These are phyloP conservation scores for Cydia splendana DNA, from an alignment of 1,140 invertebrate genomes.

Conservation along the genomic window DNA sequence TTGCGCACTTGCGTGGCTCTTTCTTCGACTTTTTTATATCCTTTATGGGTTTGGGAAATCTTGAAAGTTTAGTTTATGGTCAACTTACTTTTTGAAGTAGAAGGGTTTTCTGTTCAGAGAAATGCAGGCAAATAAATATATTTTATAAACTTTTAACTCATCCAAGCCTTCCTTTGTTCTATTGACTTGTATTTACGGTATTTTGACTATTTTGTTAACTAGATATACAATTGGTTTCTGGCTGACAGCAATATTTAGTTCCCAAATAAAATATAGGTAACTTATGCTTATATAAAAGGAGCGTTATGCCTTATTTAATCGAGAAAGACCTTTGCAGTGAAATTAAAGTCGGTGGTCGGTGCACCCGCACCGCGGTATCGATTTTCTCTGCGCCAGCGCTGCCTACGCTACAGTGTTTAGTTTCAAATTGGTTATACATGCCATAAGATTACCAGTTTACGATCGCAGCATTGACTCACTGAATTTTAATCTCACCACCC, in stretches of 20 bases:
- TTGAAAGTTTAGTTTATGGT: neutral
- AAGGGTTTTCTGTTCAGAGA: neutral
- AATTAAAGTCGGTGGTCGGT: slow-evolving; percentile 1
- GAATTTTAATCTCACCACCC: slow-evolving; percentile 32
- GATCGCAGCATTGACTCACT: slow-evolving; percentile 36
- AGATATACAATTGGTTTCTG: no score
- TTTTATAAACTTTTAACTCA: neutral
- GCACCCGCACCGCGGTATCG: slow-evolving; percentile 5
- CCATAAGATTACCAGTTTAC: slow-evolving; percentile 51
- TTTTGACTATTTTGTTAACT: neutral
- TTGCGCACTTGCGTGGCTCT: neutral
- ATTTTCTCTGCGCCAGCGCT: slow-evolving; percentile 16
- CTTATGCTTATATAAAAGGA: neutral
- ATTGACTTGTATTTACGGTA: neutral
- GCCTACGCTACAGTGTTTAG: slow-evolving; percentile 44
- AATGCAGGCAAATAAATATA: neutral
- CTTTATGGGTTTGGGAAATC: neutral
- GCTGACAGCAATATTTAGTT: no score
- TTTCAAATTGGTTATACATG: slow-evolving; percentile 58
- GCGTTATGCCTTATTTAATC: neutral
- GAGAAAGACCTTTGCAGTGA: slow-evolving; percentile 6
- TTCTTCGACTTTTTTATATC: neutral
- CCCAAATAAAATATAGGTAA: neutral
- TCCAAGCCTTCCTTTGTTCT: neutral
- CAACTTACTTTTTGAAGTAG: neutral